Evolutionary conservation across 2,797 vertebrate species (phyloP), one percentile per base, ranked within the genome.

Genomic region (Tamandua tetradactyla): DNA sequence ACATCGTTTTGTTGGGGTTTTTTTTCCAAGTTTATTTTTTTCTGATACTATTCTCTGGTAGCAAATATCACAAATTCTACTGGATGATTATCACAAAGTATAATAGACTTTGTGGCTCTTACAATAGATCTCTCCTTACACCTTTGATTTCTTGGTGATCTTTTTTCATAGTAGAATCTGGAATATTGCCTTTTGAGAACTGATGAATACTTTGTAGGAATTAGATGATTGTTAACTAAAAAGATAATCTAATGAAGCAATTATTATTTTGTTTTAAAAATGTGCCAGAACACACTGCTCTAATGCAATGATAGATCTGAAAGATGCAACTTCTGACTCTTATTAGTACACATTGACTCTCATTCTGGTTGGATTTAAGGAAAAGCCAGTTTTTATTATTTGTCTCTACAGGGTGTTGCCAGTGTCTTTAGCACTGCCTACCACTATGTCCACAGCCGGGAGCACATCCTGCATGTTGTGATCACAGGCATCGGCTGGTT

Each of bases 341-440:
- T 10, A 52, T 7, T n/a, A 76, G 27, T 18, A 76, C 74, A 35
- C 52, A 22, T 3, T 49, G 15, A 76, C 52, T 52, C 32, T 76
- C 52, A 49, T 37, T 82, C 80, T 64, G 25, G 22, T 85, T 55
- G 52, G 52, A 18, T 30, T 78, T 55, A 80, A 80, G 82, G 49
- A 88, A 93, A 94, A 92, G 35, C 23, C 42, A 13, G 57, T 72
- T 82, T 71, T 69, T 83, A 68, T 88, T 49, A 94, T 97, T 83
- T 97, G 40, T 87, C 87, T 97, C 89, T 89, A 15, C 96, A 99
- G 98, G 98, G 98, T 42, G 97, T 98, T 52, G 97, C 98, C 49
- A 97, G 88, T 22, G 96, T 95, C 0, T 98, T 98, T 96, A 98
- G 98, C 93, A 95, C 92, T 81, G 98, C 98, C 95, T 98, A 98